phyloP scores from a whole-genome alignment of 2,888 invertebrate genomes.

The Ectropis crepuscularia region DNA sequence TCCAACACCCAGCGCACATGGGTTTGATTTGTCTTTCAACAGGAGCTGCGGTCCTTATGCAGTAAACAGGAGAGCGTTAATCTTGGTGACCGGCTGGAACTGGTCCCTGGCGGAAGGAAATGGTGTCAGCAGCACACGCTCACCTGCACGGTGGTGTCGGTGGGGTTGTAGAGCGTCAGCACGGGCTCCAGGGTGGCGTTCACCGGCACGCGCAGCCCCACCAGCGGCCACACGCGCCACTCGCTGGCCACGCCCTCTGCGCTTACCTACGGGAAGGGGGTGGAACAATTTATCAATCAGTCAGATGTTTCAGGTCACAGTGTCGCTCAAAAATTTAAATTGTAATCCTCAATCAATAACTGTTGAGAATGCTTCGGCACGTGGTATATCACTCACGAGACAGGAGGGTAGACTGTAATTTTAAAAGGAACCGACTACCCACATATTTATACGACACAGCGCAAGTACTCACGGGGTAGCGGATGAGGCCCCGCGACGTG shows the following conservation, averaged over 20 bases:
- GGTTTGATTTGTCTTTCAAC: too few relatives aligned
- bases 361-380: too few relatives aligned
- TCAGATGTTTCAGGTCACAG: not conserved
- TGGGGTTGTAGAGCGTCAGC: conserved; percentile 98
- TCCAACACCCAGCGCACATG: too few relatives aligned
- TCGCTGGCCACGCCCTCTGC: conserved; percentile 95
- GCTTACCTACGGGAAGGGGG: conserved; percentile 85
- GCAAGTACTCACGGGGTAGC: conserved; percentile 88
- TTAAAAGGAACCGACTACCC: too few relatives aligned
- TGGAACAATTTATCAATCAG: not conserved
- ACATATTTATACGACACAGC: not conserved
- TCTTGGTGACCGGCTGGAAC: too few relatives aligned
- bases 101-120: not conserved
- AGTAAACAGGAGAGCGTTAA: too few relatives aligned
- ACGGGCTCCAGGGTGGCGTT: conserved; percentile 95
- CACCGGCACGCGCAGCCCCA: conserved; percentile 95
- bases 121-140: conserved; percentile 31
- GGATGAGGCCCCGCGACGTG: conserved; percentile 96
- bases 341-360: too few relatives aligned
- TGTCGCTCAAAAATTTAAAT: not conserved
- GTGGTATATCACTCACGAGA: too few relatives aligned
- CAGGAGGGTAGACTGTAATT: too few relatives aligned
- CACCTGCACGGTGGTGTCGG: conserved; percentile 93
- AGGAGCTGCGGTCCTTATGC: too few relatives aligned
- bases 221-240: conserved; percentile 95